Base-by-base conservation (phyloP, 2,888 invertebrate species). In the Hesperia comma region DNA sequence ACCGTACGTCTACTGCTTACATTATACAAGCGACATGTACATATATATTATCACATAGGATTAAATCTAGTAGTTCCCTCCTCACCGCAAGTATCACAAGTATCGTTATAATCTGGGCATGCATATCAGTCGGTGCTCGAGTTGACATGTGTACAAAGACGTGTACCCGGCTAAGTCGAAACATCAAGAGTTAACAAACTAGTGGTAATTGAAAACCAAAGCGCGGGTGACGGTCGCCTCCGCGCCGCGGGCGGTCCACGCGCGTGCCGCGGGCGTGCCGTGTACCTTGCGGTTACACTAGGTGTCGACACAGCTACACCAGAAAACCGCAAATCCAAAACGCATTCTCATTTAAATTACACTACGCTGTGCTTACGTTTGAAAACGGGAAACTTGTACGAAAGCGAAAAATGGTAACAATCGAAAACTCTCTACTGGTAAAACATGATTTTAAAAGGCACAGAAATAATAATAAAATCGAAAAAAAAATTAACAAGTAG, bases 61-160 rank as follows among this genome's bases (percentile, higher is more conserved):
- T 72, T 73, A 71, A 72, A 67, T 70, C 74, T 72, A 74, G 70
- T 72, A 74, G 70, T 68, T 71, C 72, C 74, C 73, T 70, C 68
- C 70, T 73, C 70, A 73, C 76, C 74, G 70, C 61, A 68, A 70
- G 73, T 77, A 71, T 72, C 70, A 73, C 70, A 72, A 69, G 26
- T 74, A 49, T 56, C 49, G 68, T 71, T 74, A 70, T 75, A 80
- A 84, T 87, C 86, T 85, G 86, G 86, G 86, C 88, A 88, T 88
- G 88, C 88, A 87, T 84, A 80, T 80, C 75, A 77, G 74, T 76
- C 75, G 73, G 77, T 75, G 72, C 76, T 70, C 62, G 71, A 68
- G 69, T 70, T 67, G 68, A 70, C 69, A 56, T 69, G 71, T 75
- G 69, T 68, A 72, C 66, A 69, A 62, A 69, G 61, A 69, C 64